Evolutionary conservation across 2,888 invertebrate species (phyloP).

Genomic region (Drosophila peninsularis): DNA sequence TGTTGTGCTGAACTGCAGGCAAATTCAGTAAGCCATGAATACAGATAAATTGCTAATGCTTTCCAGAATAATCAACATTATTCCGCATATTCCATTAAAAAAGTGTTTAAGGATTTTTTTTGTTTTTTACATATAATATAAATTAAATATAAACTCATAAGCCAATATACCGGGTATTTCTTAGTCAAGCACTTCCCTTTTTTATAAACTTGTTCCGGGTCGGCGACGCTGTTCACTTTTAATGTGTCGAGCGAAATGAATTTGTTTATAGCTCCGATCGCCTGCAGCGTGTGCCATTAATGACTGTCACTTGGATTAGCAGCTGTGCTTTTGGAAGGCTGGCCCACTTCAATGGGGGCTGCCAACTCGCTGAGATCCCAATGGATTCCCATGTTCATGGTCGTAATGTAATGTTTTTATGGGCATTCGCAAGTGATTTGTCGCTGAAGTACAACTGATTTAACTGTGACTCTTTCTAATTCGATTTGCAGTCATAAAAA

Average conservation of each 20-base stretch:
- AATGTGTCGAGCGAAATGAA: slow-evolving; percentile 62
- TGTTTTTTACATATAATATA: too few relatives aligned
- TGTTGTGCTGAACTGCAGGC: not conserved
- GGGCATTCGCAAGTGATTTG: slow-evolving; percentile 27
- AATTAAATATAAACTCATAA: too few relatives aligned
- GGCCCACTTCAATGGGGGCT: slow-evolving; percentile 55
- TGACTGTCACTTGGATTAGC: slow-evolving; percentile 71
- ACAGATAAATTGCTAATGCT: too few relatives aligned
- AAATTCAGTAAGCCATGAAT: not conserved
- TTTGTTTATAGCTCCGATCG: slow-evolving; percentile 72
- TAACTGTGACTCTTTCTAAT: slow-evolving; percentile 3
- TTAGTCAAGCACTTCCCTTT: not conserved
- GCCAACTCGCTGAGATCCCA: slow-evolving; percentile 47
- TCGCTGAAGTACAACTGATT: slow-evolving; percentile 13
- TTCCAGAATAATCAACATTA: too few relatives aligned
- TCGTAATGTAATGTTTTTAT: slow-evolving; percentile 52
- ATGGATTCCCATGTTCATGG: slow-evolving; percentile 15
- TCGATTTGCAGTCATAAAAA: not conserved
- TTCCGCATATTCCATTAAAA: not conserved
- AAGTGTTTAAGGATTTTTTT: not conserved
- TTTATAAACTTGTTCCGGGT: slow-evolving; percentile 56
- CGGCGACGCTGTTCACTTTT: slow-evolving; percentile 36
- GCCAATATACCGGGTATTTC: not conserved
- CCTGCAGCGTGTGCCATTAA: slow-evolving; percentile 72
- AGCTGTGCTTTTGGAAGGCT: slow-evolving; percentile 42